Conservation (phyloP, 2,888 invertebrate genomes). For the Lochmaea capreae region DNA sequence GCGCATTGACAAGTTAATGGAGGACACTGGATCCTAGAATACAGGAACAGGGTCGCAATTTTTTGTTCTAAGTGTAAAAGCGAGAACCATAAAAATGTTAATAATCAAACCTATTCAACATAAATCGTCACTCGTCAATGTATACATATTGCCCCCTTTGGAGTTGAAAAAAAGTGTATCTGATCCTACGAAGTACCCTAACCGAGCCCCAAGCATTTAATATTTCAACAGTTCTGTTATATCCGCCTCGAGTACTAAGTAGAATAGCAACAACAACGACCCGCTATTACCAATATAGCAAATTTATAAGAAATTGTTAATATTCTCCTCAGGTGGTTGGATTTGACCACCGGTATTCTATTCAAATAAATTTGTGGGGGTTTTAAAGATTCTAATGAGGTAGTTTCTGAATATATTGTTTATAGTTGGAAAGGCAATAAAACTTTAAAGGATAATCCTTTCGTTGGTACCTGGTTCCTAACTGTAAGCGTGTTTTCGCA, state of each 20-base stretch:
- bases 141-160: not conserved
- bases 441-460: slow-evolving; percentile 7
- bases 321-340: not conserved
- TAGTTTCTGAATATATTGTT: slow-evolving; percentile 1
- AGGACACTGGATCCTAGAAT: no score
- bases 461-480: slow-evolving; percentile 4
- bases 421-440: slow-evolving; percentile 14
- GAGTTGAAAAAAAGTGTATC: not conserved
- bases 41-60: no score
- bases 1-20: no score
- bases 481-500: slow-evolving; percentile 16
- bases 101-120: not conserved
- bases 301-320: slow-evolving; percentile 3
- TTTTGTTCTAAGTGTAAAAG: no score
- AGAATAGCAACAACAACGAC: not conserved
- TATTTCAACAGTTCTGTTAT: not conserved
- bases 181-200: not conserved
- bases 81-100: no score
- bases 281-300: not conserved
- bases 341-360: not conserved
- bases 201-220: not conserved
- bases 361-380: not conserved
- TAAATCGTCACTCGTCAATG: not conserved
- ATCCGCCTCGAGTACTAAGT: not conserved
- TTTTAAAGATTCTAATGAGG: slow-evolving; percentile 18